These are phyloP conservation scores for Drosophila setifemur DNA, from an alignment of 1,140 invertebrate genomes.

Conservation along the genomic window DNA sequence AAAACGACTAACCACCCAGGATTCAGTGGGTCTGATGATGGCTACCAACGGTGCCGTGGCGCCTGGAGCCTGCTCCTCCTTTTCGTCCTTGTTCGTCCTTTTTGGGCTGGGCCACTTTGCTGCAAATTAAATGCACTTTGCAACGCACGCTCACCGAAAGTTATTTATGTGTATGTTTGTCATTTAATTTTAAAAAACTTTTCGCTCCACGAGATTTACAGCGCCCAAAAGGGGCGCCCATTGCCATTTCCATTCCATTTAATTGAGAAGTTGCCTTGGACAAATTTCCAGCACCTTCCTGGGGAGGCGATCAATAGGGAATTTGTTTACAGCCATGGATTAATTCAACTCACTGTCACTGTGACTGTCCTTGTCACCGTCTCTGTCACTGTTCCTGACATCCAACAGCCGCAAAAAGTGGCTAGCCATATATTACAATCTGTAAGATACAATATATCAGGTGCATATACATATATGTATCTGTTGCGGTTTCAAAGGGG, in stretches of 20 bases:
- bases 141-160: slow-evolving; percentile 56
- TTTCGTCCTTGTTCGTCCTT: background rate
- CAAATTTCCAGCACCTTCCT: background rate
- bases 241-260: slow-evolving; percentile 46
- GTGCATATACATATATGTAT: background rate
- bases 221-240: background rate
- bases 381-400: background rate
- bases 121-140: slow-evolving; percentile 64
- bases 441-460: slow-evolving; percentile 12
- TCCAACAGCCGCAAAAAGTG: slow-evolving; percentile 21
- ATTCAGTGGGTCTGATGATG: background rate
- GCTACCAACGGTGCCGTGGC: slow-evolving; percentile 60
- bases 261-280: slow-evolving; percentile 66
- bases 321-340: slow-evolving; percentile 40
- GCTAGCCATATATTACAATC: slow-evolving; percentile 12
- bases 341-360: slow-evolving; percentile 15
- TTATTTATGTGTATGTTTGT: slow-evolving; percentile 67
- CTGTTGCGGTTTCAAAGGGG: slow-evolving; percentile 24
- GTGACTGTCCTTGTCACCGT: background rate
- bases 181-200: slow-evolving; percentile 77
- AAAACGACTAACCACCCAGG: background rate
- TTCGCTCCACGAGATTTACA: slow-evolving; percentile 68
- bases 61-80: slow-evolving; percentile 57
- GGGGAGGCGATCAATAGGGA: slow-evolving; percentile 59
- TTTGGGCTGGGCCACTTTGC: slow-evolving; percentile 66